phyloP scores from a whole-genome alignment of 2,888 invertebrate genomes.

The Scelioninae gen. 2 region DNA sequence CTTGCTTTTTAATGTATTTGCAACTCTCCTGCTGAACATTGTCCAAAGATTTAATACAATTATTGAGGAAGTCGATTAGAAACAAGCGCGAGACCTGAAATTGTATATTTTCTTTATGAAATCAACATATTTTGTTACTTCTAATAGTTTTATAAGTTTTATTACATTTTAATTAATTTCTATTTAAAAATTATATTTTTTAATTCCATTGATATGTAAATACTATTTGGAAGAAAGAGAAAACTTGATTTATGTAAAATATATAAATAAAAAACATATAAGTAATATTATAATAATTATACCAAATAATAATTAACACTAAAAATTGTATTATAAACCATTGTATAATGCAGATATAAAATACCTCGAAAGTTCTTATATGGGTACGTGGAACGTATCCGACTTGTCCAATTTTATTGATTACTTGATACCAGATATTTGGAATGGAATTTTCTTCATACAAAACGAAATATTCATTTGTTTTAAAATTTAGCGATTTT shows the following conservation, averaged over 20 bases:
- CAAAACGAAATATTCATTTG: conserved; percentile 87
- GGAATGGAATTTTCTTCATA: conserved; percentile 88
- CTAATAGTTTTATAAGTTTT: too few relatives aligned
- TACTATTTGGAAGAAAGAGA: too few relatives aligned
- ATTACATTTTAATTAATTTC: too few relatives aligned
- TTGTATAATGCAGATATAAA: neutral
- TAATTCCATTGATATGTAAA: too few relatives aligned
- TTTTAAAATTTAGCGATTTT: conserved; percentile 87
- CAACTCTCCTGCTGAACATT: conserved; percentile 74
- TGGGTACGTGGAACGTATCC: conserved; percentile 93
- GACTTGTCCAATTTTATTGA: conserved; percentile 87
- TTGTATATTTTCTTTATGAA: too few relatives aligned
- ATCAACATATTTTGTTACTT: neutral
- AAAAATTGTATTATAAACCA: too few relatives aligned
- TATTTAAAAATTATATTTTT: too few relatives aligned
- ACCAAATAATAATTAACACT: neutral
- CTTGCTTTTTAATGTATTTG: conserved; percentile 78
- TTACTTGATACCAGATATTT: conserved; percentile 92
- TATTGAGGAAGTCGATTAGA: conserved; percentile 83
- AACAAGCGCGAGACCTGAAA: conserved; percentile 83
- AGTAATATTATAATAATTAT: too few relatives aligned
- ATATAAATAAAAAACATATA: conserved; percentile 21
- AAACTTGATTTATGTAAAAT: too few relatives aligned
- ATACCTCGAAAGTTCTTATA: conserved; percentile 86
- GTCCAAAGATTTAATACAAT: conserved; percentile 79